Percentiles rank a stretch among this genome's conserved stretches.
phyloP scores from a whole-genome alignment of 1,140 invertebrate genomes.

The Lucilia cuprina region DNA sequence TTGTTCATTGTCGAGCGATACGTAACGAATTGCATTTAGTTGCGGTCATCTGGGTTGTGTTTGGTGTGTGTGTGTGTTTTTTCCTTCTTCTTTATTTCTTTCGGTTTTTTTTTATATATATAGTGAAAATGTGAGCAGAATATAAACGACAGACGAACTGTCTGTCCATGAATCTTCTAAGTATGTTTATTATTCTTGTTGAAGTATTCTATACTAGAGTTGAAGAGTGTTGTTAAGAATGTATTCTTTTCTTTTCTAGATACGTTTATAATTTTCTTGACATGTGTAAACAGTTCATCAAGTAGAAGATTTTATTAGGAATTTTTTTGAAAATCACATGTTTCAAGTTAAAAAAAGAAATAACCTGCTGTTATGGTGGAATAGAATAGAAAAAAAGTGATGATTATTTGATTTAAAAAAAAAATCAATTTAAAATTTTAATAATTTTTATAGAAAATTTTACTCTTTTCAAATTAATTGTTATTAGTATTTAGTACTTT shows the following conservation, averaged over 20 bases:
- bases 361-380: not conserved
- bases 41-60: conserved; percentile 54
- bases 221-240: not conserved
- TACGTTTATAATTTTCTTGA: not conserved
- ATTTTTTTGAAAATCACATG: not conserved
- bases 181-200: not conserved
- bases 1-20: conserved; percentile 44
- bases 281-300: conserved; percentile 11
- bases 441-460: no score
- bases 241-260: not conserved
- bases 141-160: not conserved
- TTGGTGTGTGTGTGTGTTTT: no score
- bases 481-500: no score
- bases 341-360: not conserved
- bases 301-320: not conserved
- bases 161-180: not conserved
- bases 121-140: not conserved
- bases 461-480: no score
- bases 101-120: not conserved
- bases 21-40: conserved; percentile 59
- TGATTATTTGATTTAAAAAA: no score
- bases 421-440: no score
- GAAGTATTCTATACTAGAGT: not conserved
- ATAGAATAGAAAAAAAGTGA: no score
- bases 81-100: not conserved